These are phyloP conservation scores for Muntiacus muntjak DNA, from an alignment of 2,113 vertebrate genomes.

Conservation along the genomic window DNA sequence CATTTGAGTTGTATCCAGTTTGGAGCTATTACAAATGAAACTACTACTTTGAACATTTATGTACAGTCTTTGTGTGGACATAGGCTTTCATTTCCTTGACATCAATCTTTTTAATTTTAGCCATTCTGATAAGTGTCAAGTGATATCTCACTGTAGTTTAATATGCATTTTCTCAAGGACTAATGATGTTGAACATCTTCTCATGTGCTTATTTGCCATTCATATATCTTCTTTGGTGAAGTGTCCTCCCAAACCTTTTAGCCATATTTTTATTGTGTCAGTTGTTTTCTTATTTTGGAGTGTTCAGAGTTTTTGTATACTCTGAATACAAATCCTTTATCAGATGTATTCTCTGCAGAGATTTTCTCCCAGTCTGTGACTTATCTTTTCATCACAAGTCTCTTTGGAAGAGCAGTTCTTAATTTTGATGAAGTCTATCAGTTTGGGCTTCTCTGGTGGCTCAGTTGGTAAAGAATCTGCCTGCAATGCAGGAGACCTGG, in stretches of 20 bases:
- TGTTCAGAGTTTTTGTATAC: background rate
- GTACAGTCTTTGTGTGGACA: background rate
- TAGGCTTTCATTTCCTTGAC: background rate
- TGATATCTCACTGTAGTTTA: background rate
- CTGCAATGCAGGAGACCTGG: background rate
- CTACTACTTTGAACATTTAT: background rate
- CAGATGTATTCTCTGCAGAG: background rate
- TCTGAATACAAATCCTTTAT: background rate
- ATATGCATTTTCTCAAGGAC: background rate
- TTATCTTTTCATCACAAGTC: background rate
- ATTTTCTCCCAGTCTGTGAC: background rate
- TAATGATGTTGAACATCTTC: background rate
- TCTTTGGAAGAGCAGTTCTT: background rate
- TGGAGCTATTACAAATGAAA: background rate
- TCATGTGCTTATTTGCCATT: background rate
- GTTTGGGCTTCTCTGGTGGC: background rate
- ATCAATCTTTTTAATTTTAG: background rate
- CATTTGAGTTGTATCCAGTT: background rate
- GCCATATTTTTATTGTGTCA: background rate
- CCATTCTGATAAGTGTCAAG: background rate
- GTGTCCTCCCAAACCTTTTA: background rate
- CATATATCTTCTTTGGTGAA: background rate
- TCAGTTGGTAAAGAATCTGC: background rate
- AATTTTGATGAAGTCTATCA: background rate
- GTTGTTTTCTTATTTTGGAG: background rate